These are phyloP conservation scores for Drosophila tropicalis DNA, from an alignment of 1,140 invertebrate genomes.

Conservation along the genomic window DNA sequence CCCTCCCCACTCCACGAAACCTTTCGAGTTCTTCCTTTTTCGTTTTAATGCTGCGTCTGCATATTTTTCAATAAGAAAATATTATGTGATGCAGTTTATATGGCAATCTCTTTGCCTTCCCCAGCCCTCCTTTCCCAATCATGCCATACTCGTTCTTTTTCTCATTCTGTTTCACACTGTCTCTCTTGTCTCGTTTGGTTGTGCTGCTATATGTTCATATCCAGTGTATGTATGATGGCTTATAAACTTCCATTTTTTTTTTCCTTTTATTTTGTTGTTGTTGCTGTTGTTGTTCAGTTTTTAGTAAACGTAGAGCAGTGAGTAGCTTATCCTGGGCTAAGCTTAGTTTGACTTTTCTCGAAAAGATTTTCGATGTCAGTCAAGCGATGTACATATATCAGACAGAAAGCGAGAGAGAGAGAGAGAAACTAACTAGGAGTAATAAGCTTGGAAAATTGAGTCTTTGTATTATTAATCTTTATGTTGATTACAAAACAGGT, in stretches of 20 bases:
- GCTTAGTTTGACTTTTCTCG: slow-evolving; percentile 21
- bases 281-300: slow-evolving; percentile 14
- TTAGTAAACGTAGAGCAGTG: background rate
- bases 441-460: background rate
- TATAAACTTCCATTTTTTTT: slow-evolving; percentile 22
- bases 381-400: slow-evolving; percentile 11
- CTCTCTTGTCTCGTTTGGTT: background rate
- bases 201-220: slow-evolving; percentile 26
- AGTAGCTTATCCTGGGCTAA: slow-evolving; percentile 22
- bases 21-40: background rate
- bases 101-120: slow-evolving; percentile 17
- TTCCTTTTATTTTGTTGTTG: background rate
- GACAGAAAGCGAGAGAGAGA: background rate
- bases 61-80: slow-evolving; percentile 72
- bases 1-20: background rate
- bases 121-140: background rate
- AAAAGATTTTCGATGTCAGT: slow-evolving; percentile 36
- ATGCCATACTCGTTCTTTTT: background rate
- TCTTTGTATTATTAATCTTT: no score
- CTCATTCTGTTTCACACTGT: background rate
- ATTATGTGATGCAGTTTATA: slow-evolving; percentile 46
- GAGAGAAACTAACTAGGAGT: background rate
- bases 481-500: no score
- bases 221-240: slow-evolving; percentile 47
- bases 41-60: slow-evolving; percentile 49